Conservation (phyloP, 2,113 vertebrate genomes). For the Nansenia antarctica region DNA sequence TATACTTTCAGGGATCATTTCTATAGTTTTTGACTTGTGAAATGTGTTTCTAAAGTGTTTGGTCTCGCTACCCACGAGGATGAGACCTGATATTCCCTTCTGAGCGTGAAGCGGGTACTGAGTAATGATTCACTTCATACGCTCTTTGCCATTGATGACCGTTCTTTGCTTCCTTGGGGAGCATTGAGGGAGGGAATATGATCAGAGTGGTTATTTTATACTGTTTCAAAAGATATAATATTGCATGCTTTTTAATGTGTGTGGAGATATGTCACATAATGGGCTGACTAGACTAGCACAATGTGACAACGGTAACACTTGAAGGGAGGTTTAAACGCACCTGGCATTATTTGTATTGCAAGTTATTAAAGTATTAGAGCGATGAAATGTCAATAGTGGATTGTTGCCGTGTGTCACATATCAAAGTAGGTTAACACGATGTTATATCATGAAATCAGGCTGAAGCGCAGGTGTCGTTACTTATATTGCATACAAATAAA, state of each 20-base stretch:
- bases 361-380: not conserved
- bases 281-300: no score
- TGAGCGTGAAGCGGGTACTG: conserved; percentile 31
- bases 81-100: conserved; percentile 17
- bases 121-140: not conserved
- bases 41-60: conserved; percentile 41
- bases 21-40: conserved; percentile 35
- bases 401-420: not conserved
- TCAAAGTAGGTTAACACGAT: not conserved
- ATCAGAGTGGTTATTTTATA: conserved; percentile 5
- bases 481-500: not conserved
- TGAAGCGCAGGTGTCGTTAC: not conserved
- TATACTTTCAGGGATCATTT: conserved; percentile 51
- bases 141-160: conserved; percentile 31
- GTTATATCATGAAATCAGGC: not conserved
- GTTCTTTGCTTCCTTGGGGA: not conserved
- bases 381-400: not conserved
- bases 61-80: conserved; percentile 29
- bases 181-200: no score
- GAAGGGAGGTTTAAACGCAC: not conserved
- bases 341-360: not conserved
- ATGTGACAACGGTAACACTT: no score
- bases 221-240: not conserved
- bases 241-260: not conserved
- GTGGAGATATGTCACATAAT: no score